Percentiles rank a stretch among this genome's conserved stretches.
Conservation (phyloP, 2,797 vertebrate genomes). For the Hydrocynus forskahlii region DNA sequence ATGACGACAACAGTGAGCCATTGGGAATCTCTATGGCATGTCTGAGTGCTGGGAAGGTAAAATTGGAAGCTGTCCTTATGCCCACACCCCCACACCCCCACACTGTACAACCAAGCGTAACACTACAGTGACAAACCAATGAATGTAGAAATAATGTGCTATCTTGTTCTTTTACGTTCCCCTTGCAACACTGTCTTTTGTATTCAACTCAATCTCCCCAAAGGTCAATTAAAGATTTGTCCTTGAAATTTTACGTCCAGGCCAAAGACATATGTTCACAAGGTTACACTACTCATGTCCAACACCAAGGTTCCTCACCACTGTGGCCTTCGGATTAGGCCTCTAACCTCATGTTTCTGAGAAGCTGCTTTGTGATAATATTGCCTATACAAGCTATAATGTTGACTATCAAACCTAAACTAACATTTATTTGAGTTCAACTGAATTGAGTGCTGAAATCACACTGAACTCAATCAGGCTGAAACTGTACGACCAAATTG, state of each 20-base stretch:
- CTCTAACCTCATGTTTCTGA: neutral
- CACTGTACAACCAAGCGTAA: neutral
- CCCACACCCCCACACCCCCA: neutral
- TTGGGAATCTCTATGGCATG: conserved; percentile 29
- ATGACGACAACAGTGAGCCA: neutral
- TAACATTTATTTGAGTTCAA: neutral
- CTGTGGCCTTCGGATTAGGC: neutral
- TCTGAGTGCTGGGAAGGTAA: conserved; percentile 10
- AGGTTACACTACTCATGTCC: no score
- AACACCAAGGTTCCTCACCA: neutral
- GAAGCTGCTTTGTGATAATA: neutral
- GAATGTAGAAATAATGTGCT: neutral
- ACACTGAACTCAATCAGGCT: no score
- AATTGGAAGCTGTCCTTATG: conserved; percentile 31
- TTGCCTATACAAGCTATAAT: no score
- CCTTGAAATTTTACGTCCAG: no score
- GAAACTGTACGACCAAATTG: neutral
- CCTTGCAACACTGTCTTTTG: no score
- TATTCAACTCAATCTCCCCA: no score
- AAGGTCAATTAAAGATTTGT: no score
- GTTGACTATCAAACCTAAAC: neutral
- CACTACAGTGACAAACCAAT: neutral
- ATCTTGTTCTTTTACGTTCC: neutral
- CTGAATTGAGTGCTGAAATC: no score
- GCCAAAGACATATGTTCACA: no score